Evolutionary conservation across 2,888 invertebrate species (phyloP), one percentile per base, ranked within the genome.

Genomic region (Heliothis peltigera): DNA sequence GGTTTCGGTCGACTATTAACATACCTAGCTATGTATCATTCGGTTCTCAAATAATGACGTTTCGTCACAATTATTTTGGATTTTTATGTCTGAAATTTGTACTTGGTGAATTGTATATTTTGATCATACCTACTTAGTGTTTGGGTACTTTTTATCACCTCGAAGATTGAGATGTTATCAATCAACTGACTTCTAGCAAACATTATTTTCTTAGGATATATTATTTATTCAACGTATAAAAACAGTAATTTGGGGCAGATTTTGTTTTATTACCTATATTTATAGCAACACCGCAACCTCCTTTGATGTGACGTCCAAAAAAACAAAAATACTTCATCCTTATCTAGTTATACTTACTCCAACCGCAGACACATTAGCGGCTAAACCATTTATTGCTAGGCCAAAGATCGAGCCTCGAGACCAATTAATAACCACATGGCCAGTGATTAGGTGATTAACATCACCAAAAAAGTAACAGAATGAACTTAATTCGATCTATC

Each of bases 1-100:
- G 81, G 83, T 87, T 87, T 87, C 80, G 85, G 86, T 80, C 85
- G 82, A 83, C 89, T 91, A 94, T 94, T 94, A 94, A 92, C 91
- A 90, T 93, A 91, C 90, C 92, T 92, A 91, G 89, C 79, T 79
- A 82, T 82, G 87, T 92, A 91, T 91, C 91, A 91, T 91, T 91
- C 87, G 82, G 80, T 80, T 75, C 85, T 79, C 81, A 84, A 84
- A 86, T 86, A 85, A 87, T 81, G 74, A 72, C 59, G 79, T 79
- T 74, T 77, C 75, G 77, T 53, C 75, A 65, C 77, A 79, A 80
- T 75, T 70, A 64, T 77, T 64, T 61, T 55, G 25, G 22, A 53
- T 49, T 49, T 52, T 49, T 43, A n/a, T 32, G 18, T 39, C 47
- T 44, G 35, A 42, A 51, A 62, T 61, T 66, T 71, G 44, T 42